Conservation (phyloP, 2,113 vertebrate genomes). For the human (Homo sapiens) region DNA sequence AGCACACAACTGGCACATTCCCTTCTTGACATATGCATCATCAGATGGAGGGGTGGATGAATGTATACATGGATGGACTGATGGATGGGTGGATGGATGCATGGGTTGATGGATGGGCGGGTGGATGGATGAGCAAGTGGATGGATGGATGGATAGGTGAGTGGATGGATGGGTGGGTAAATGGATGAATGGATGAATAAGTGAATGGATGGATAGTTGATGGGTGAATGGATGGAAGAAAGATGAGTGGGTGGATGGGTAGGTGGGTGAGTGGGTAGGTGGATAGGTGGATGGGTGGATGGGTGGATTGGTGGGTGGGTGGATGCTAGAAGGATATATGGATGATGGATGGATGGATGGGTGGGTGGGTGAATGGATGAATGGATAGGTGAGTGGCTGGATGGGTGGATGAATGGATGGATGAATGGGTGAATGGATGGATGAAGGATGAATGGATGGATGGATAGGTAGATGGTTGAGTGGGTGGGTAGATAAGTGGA, state of each 20-base stretch:
- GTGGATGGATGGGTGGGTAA: fast-evolving
- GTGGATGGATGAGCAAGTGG: background rate
- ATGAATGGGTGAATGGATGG: background rate
- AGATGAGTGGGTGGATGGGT: fast-evolving
- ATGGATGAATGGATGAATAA: background rate
- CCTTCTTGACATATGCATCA: background rate
- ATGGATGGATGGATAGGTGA: background rate
- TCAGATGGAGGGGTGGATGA: background rate
- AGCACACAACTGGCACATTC: too few relatives aligned
- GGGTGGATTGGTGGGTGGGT: too few relatives aligned
- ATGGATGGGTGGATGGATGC: fast-evolving
- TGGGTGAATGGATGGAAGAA: background rate
- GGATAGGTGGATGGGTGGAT: background rate
- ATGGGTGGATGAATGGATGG: too few relatives aligned
- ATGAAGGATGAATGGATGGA: background rate
- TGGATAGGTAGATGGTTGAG: too few relatives aligned
- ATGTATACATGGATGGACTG: background rate
- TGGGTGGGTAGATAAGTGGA: too few relatives aligned
- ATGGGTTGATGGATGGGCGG: fast-evolving
- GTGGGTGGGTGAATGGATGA: too few relatives aligned
- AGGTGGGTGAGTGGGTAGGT: background rate
- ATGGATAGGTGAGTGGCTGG: too few relatives aligned
- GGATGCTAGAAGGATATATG: too few relatives aligned
- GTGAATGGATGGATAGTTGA: background rate
- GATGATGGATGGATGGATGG: too few relatives aligned